Conservation (phyloP, 2,888 invertebrate genomes). For the Harmothoe impar region DNA sequence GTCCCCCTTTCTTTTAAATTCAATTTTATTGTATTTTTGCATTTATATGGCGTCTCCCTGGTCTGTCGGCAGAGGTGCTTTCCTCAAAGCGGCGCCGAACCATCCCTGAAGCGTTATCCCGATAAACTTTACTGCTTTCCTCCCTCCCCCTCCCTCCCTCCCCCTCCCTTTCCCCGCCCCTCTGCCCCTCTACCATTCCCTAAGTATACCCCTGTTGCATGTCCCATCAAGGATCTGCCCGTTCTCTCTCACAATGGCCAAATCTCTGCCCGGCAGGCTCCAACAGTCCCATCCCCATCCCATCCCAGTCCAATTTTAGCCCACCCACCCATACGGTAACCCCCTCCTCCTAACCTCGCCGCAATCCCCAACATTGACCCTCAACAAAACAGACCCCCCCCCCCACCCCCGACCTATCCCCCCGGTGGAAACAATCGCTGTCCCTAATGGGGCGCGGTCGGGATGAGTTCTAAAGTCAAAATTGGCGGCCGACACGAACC, state of each 20-base stretch:
- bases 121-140: neutral
- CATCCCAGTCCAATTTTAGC: no score
- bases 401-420: neutral
- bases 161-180: neutral
- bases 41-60: no score
- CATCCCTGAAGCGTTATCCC: neutral
- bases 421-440: neutral
- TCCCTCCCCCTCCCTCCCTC: neutral
- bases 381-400: neutral
- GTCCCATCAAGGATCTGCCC: no score
- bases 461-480: neutral
- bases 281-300: no score
- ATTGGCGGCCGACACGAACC: conserved; percentile 11
- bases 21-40: no score
- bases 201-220: no score
- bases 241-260: no score
- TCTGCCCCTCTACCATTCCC: neutral
- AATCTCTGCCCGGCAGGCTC: no score
- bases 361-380: neutral
- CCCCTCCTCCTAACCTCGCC: no score
- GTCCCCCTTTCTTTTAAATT: no score
- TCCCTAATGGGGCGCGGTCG: neutral
- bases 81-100: conserved; percentile 6
- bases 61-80: no score
- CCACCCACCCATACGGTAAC: no score